Evolutionary conservation across 2,797 vertebrate species (phyloP).

Genomic region (Micromesistius poutassou): DNA sequence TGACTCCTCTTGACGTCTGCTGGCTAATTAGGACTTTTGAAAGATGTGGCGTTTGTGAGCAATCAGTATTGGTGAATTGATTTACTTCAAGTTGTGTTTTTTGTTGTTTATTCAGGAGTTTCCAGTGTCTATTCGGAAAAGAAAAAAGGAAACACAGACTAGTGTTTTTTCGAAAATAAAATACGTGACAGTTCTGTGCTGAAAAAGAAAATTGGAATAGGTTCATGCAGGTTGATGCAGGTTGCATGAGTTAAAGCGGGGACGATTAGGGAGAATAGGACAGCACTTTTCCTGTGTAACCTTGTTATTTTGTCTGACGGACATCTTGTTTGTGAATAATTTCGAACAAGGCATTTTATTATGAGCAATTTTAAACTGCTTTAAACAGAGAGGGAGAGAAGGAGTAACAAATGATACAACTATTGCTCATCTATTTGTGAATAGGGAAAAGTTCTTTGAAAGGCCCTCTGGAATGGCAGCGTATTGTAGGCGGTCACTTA

Average conservation of each 20-base stretch:
- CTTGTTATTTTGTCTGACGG: neutral
- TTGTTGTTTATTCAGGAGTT: neutral
- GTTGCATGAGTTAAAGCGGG: neutral
- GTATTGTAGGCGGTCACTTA: slow-evolving; percentile 11
- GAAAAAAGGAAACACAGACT: neutral
- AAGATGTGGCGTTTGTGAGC: slow-evolving; percentile 9
- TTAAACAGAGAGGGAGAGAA: neutral
- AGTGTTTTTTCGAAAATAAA: neutral
- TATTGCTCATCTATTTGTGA: neutral
- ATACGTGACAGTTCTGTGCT: neutral
- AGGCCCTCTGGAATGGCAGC: slow-evolving; percentile 31
- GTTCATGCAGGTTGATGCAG: no score
- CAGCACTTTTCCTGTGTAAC: neutral
- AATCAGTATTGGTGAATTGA: slow-evolving; percentile 10
- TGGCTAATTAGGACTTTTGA: slow-evolving; percentile 19
- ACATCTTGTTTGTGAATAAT: neutral
- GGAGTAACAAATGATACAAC: neutral
- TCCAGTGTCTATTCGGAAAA: neutral
- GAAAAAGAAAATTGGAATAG: neutral
- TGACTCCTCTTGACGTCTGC: slow-evolving; percentile 6
- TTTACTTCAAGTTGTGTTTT: neutral
- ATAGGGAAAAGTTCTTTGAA: slow-evolving; percentile 1
- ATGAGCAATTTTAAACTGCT: neutral
- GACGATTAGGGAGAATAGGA: neutral
- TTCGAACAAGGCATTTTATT: neutral